Evolutionary conservation across 2,888 invertebrate species (phyloP), one percentile per base, ranked within the genome.

Genomic region (Leptopterna dolabrata): DNA sequence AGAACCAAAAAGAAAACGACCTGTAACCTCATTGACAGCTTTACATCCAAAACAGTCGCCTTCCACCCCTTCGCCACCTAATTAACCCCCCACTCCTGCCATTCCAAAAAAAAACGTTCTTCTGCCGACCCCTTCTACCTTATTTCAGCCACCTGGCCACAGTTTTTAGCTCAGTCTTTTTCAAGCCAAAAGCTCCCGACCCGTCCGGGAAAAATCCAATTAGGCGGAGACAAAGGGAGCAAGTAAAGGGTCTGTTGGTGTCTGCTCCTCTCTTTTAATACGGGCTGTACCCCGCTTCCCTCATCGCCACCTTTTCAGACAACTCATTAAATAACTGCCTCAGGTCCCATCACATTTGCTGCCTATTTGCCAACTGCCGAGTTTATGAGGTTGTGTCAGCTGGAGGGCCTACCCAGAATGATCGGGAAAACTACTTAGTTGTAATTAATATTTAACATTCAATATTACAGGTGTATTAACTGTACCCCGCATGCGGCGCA

Each of bases 171-270:
- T 63, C 63, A 11, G 6, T 63, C 13, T 36, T 51, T 63, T 63
- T 4, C 27, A 7, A 63, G 63, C 24, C 63, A 19, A 63, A 63
- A 63, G 63, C 63, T 63, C 24, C 78, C 45, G 45, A 13, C 24
- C 78, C 78, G 63, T 24, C 27, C 78, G 19, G 27, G 78, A 81
- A 81, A 81, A 81, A 81, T 81, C 81, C 81, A 81, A 81, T 81
- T 81, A 81, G 81, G 47, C 27, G 55, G 36, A 55, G 55, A 81
- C 81, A 81, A 81, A 81, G 51, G 51, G 51, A 81, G 51, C 81
- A 55, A 81, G 55, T 81, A 81, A 81, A 51, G 55, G 55, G 47
- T 30, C 81, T 47, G 81, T 81, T 55, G 81, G 55, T 81, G 81
- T 81, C 45, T 51, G 47, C 55, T 16, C 36, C 27, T 29, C 81